phyloP scores from a whole-genome alignment of 35 echinoderm and acorn worm species.

The Stichopus chloronotus region DNA sequence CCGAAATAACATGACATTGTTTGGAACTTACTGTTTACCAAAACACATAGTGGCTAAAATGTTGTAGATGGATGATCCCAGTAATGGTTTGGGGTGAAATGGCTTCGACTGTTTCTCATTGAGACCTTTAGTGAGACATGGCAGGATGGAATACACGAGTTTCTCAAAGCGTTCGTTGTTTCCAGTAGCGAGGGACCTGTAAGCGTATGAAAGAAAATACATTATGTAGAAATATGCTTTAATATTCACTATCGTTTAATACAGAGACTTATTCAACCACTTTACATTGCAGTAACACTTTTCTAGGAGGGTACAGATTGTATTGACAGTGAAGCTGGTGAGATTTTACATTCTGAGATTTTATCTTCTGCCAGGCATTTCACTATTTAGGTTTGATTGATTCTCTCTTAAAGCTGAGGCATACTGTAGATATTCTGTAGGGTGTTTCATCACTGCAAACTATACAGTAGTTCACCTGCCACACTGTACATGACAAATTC shows the following conservation, averaged over 20 bases:
- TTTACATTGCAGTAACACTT: not conserved
- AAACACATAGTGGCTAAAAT: conserved; percentile 23
- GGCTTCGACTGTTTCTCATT: not conserved
- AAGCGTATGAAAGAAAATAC: not conserved
- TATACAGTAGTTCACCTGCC: too few relatives aligned
- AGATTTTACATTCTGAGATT: not conserved
- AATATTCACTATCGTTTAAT: not conserved
- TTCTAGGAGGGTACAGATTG: not conserved
- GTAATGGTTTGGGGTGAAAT: not conserved
- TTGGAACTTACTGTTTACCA: conserved; percentile 6
- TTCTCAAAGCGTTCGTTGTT: conserved; percentile 36
- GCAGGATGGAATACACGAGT: conserved; percentile 7
- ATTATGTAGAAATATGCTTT: not conserved
- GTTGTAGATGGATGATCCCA: not conserved
- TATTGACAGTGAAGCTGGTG: not conserved
- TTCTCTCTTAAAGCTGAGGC: too few relatives aligned
- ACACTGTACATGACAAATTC: too few relatives aligned
- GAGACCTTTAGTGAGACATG: not conserved
- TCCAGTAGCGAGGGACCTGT: conserved; percentile 24
- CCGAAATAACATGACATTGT: too few relatives aligned
- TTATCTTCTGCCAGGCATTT: not conserved
- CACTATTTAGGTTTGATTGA: not conserved
- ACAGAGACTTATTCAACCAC: not conserved
- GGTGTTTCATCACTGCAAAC: too few relatives aligned
- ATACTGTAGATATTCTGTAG: too few relatives aligned